A percentile compares a stretch with the other conserved stretches of the same genome.
These are phyloP conservation scores for Entomyzon cyanotis DNA, from an alignment of 2,113 vertebrate genomes.

Conservation along the genomic window DNA sequence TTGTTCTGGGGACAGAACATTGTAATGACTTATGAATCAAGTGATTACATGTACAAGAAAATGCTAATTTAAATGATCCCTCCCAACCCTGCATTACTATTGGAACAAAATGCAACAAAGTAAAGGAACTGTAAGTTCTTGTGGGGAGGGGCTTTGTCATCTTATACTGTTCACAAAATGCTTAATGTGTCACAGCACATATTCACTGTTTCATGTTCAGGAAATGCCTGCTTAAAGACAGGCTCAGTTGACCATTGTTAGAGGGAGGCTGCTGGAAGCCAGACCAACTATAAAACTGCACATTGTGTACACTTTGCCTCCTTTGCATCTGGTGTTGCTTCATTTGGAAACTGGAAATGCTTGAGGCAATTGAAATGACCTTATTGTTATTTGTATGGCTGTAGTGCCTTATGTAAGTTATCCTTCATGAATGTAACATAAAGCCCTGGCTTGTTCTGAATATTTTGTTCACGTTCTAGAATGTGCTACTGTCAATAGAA, in stretches of 20 bases:
- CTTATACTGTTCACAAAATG: rapidly evolving
- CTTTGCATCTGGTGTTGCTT: constrained; percentile 32
- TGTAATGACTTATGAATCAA: neutral
- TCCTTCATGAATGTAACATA: neutral
- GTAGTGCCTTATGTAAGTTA: neutral
- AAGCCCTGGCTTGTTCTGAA: neutral
- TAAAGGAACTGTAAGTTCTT: neutral
- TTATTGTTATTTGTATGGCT: constrained; percentile 10
- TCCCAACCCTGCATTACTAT: neutral
- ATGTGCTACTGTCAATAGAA: neutral
- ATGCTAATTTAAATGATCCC: neutral
- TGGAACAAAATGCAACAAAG: neutral
- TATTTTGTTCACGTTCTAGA: neutral
- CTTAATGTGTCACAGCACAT: neutral
- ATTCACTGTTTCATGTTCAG: neutral
- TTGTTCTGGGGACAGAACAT: neutral
- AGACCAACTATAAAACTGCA: neutral
- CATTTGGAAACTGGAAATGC: constrained; percentile 4
- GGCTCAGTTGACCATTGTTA: constrained; percentile 7
- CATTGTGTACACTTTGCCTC: neutral
- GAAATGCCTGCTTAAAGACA: neutral
- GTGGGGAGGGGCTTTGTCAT: neutral
- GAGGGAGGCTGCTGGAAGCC: neutral
- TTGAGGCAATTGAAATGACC: constrained; percentile 14
- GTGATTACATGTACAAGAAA: neutral